These are phyloP conservation scores for Heliconius nattereri DNA, from an alignment of 1,140 invertebrate species.

Conservation along the genomic window DNA sequence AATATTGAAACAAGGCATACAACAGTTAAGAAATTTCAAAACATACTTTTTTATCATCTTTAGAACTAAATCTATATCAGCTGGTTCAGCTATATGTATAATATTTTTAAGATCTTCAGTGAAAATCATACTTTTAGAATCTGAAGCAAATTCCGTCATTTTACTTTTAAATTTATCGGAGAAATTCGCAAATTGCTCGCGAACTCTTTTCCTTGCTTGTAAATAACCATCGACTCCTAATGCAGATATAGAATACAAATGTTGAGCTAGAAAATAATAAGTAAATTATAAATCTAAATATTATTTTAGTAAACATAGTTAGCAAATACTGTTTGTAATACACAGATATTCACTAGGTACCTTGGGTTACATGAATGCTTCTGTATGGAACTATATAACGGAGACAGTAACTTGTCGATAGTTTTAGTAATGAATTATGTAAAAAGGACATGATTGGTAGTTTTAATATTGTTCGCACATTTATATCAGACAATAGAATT, in stretches of 20 bases:
- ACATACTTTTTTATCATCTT: conserved; percentile 88
- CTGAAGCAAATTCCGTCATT: conserved; percentile 84
- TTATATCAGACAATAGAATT: not conserved
- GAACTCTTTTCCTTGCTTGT: conserved; percentile 76
- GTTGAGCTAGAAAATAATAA: conserved; percentile 50
- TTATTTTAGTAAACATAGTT: not conserved
- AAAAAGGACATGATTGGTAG: conserved; percentile 53
- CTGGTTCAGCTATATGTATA: conserved; percentile 85
- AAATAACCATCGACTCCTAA: conserved; percentile 84
- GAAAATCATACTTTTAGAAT: conserved; percentile 86
- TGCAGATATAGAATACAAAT: conserved; percentile 80
- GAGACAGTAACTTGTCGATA: conserved; percentile 42
- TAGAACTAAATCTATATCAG: conserved; percentile 84
- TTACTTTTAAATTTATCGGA: conserved; percentile 85
- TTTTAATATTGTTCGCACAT: not conserved
- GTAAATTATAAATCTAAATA: not conserved
- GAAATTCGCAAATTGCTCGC: conserved; percentile 81
- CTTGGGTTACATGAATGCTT: conserved; percentile 51
- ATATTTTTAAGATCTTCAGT: conserved; percentile 93
- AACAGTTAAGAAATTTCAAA: conserved; percentile 18
- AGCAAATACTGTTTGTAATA: not conserved
- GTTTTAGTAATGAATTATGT: conserved; percentile 53
- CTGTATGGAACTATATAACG: conserved; percentile 47
- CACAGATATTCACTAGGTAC: conserved; percentile 25
- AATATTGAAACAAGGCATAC: not conserved